Base-by-base conservation (phyloP, 2,797 vertebrate species). In the Pitangus sulphuratus region DNA sequence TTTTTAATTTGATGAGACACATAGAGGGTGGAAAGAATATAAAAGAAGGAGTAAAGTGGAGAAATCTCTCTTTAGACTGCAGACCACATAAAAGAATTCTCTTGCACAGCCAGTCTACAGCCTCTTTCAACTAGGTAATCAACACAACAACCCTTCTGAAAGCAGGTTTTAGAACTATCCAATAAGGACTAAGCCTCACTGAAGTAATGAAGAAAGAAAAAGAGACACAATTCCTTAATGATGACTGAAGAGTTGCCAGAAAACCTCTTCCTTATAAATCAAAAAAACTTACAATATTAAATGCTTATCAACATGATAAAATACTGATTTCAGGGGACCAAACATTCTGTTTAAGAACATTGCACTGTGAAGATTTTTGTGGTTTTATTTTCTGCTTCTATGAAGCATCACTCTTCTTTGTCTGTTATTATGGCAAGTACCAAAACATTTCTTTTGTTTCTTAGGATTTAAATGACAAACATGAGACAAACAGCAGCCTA, bases 201-300 rank as follows among this genome's bases (percentile, higher is more conserved):
- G 45, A 54, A 37, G 4, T 87, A 2, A 47, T 20, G 0, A 47
- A 54, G 48, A 83, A 80, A 69, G 4, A 14, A 31, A 2, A 4
- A 26, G 28, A 40, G 9, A 37, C 9, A 56, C 15, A 64, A 33
- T 53, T 70, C 22, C 12, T 76, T 85, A 76, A 48, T 26, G 2
- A 5, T 76, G 11, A 61, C 8, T 40, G 5, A 54, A 60, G 4
- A 60, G 17, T 22, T 76, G 14, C 61, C 90, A 95, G 33, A 77
- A 95, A 89, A 94, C 35, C 35, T 93, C 53, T 84, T 60, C 15
- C 95, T 94, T 89, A 31, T 37, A 90, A 87, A 5, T 17, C 58
- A 4, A 68, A 12, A 1, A 50, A 85, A 39, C 22, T 89, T 91
- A 35, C 14, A 74, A 69, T 77, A 84, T 82, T 89, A 92, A 91